These are phyloP conservation scores for Peucedramus taeniatus DNA, from an alignment of 2,113 vertebrate genomes.

Conservation along the genomic window DNA sequence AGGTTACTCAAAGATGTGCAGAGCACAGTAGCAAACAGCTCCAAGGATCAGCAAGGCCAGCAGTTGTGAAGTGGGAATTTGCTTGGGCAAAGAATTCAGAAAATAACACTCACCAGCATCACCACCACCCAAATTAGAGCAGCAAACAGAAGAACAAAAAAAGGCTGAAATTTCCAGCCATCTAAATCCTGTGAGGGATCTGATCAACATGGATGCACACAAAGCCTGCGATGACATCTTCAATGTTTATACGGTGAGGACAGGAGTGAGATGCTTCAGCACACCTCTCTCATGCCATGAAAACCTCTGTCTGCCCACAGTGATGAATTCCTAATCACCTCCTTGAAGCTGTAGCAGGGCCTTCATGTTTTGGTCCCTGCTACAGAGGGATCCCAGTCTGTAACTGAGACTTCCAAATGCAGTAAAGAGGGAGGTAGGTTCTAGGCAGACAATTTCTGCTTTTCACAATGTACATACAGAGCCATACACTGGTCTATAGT, in stretches of 20 bases:
- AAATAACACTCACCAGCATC: not conserved
- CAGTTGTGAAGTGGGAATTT: not conserved
- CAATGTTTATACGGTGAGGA: not conserved
- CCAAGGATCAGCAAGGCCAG: not conserved
- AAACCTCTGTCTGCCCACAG: not conserved
- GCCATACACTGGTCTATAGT: not conserved
- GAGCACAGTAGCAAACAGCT: not conserved
- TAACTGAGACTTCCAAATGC: not conserved
- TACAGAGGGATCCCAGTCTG: not conserved
- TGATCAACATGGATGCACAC: not conserved
- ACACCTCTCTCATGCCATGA: fast-evolving
- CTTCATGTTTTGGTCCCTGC: not conserved
- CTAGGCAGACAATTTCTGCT: not conserved
- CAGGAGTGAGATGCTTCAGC: not conserved
- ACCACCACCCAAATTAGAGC: not conserved
- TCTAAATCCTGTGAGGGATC: not conserved
- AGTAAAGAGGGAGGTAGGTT: not conserved
- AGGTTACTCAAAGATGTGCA: not conserved
- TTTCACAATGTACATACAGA: not conserved
- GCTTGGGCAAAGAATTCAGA: not conserved
- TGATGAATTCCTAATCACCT: not conserved
- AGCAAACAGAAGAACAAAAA: not conserved
- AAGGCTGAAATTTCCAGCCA: not conserved
- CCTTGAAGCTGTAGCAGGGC: not conserved
- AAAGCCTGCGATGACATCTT: not conserved